Base-by-base conservation (phyloP, 2,113 vertebrate species). In the Mastomys natalensis region DNA sequence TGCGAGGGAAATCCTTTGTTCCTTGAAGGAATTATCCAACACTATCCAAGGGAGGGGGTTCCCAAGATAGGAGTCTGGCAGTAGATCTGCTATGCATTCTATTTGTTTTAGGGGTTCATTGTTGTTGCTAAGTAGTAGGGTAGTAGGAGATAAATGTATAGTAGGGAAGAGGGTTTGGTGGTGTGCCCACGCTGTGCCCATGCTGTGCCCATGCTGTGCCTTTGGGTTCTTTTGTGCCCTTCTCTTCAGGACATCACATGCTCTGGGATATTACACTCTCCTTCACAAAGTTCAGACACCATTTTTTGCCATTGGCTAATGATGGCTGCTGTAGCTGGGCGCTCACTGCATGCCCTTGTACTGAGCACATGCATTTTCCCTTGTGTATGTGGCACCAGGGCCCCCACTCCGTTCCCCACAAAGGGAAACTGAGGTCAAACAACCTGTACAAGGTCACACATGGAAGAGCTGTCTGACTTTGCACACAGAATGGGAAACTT, bases 321-420 rank as follows among this genome's bases (percentile, higher is more conserved):
- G 16, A 48, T 7, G 26, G 24, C 85, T 64, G 22, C 78, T 48
- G 12, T 37, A 22, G 3, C 31, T 37, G 76, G 19, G 31, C 9
- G 9, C 76, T 60, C 78, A 31, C 48, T 29, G 5, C 90, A 68
- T 31, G 26, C 8, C 29, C 68, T 12, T 37, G 1, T 55, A 17
- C 24, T 17, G n/a, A 58, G 17, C 40, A 51, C 62, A 0, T 1
- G 0, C 43, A 34, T 4, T 12, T 43, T 17, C 0, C 5, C 0
- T 31, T 17, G 24, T 58, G 37, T 40, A 0, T 55, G 43, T 45
- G 51, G 13, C 53, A 0, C 22, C 34, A 3, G 48, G n/a, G 26
- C 40, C 66, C 53, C 76, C 37, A 45, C 76, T 40, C 45, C 13
- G 11, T 74, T 45, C 84, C 89, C 62, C 13, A 64, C 12, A 29